A percentile compares a stretch with the other conserved stretches of the same genome.
Evolutionary conservation across 2,797 vertebrate genomes (phyloP).

Genomic region (Nannoperca australis): DNA sequence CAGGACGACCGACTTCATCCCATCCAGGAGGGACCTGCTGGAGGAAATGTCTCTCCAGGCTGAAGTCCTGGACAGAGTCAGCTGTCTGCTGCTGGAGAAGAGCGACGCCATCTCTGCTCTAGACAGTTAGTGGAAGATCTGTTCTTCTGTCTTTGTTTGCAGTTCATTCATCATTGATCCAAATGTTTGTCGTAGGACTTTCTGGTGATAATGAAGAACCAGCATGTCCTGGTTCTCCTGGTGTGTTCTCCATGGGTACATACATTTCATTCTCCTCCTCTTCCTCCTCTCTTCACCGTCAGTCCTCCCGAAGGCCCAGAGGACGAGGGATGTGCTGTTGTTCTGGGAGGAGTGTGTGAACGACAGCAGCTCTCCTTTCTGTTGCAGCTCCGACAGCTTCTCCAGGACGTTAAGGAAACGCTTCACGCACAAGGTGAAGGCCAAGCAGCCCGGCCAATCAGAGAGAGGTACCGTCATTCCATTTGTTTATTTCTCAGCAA

Average conservation of each 20-base stretch:
- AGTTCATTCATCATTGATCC: no score
- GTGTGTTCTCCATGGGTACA: not conserved
- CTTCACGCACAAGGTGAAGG: constrained; percentile 89
- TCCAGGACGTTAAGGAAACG: constrained; percentile 85
- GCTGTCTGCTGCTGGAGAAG: constrained; percentile 77
- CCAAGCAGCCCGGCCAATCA: constrained; percentile 91
- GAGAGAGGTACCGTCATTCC: constrained; percentile 87
- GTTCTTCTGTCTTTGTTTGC: not conserved
- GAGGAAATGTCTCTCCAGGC: constrained; percentile 80
- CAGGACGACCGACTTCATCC: constrained; percentile 60
- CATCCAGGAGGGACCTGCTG: constrained; percentile 73
- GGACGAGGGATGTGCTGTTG: constrained; percentile 84
- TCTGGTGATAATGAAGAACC: not conserved
- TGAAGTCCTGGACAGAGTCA: constrained; percentile 77
- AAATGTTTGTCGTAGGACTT: not conserved
- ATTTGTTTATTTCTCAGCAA: not conserved
- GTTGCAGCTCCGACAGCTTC: constrained; percentile 84
- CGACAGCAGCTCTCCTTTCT: constrained; percentile 80
- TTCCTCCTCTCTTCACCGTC: constrained; percentile 7
- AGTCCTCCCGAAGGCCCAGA: constrained; percentile 89
- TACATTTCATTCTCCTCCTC: not conserved
- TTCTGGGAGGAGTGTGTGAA: constrained; percentile 89
- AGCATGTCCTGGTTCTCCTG: not conserved
- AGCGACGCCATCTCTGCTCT: constrained; percentile 64
- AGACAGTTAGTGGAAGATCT: constrained; percentile 73